Evolutionary conservation across 2,888 invertebrate species (phyloP), one percentile per base, ranked within the genome.

Genomic region (Mactromeris polynyma): DNA sequence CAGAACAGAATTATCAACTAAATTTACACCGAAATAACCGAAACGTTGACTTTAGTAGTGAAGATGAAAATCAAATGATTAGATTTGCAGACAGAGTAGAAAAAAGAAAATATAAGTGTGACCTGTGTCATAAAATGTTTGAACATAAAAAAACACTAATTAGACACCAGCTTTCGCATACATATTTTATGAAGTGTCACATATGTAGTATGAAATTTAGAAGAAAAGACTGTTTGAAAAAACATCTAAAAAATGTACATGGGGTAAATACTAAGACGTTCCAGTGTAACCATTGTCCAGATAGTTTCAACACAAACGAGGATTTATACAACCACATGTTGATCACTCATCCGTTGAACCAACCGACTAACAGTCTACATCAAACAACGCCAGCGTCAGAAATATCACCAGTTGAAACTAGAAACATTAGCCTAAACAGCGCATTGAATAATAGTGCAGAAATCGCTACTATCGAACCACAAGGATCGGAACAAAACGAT

Each of bases 21-120:
- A n/a, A n/a, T n/a, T n/a, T n/a, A n/a, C n/a, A n/a, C n/a, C 42
- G 14, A 42, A n/a, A n/a, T n/a, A n/a, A n/a, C n/a, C n/a, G n/a
- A n/a, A 42, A 42, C 14, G 6, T 14, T 6, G 83, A 83, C 36
- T 38, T 83, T 69, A 83, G 83, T 58, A 83, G 64, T 83, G 83
- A 7, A 38, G 83, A 83, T 83, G 69, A 83, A 69, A 77, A 84
- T 31, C 46, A 84, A 84, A 84, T 84, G 84, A 33, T 77, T 19
- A 38, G 51, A 84, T 84, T 14, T 19, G 26, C 33, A 6, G 73
- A 77, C n/a, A 26, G 77, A 14, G n/a, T n/a, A n/a, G n/a, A n/a
- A n/a, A n/a, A n/a, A n/a, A n/a, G n/a, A n/a, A n/a, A n/a, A n/a
- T n/a, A n/a, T n/a, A n/a, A n/a, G n/a, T n/a, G n/a, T n/a, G n/a